Base-by-base conservation (phyloP, 2,797 vertebrate genomes). In the Sphenopsis melanotis region DNA sequence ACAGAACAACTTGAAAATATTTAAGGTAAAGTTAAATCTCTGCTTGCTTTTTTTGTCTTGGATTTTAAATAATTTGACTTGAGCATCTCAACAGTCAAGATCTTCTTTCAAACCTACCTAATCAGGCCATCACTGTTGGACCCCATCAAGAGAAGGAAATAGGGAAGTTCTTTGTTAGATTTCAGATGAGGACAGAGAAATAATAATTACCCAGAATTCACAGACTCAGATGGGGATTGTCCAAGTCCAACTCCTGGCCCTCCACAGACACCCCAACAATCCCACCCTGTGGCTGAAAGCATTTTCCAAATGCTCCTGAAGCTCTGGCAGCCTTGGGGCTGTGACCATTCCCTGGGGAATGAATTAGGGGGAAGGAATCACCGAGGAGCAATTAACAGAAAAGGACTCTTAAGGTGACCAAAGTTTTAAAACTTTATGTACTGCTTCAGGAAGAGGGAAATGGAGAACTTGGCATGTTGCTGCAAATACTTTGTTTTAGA, bases 1-100 rank as follows among this genome's bases (percentile, higher is more conserved):
- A 61, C 99, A 99, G 97, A 99, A 99, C 98, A 99, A 99, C 98
- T 98, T 99, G 90, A 99, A 99, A 97, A 98, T 99, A 96, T 99
- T 99, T 97, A 99, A 99, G 99, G 99, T 99, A 97, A 98, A 64
- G 46, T 79, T 47, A 36, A 37, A 72, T 90, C 30, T 82, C n/a
- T 59, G 24, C 55, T 87, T 76, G 50, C 34, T 60, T 78, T 78
- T 81, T 83, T 71, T 71, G 15, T 9, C 12, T 87, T 79, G 52
- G 26, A 41, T 94, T 64, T 85, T 78, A 63, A 90, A 56, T 22
- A 55, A 36, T 75, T 80, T 87, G 32, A 79, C 42, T 78, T 57
- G 4, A 55, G 46, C 32, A 44, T 74, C 36, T 81, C 27, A 87
- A 61, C 27, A 77, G 26, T 80, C 30, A 34, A 34, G 41, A n/a